phyloP scores from a whole-genome alignment of 2,113 vertebrate species.

The Daboia siamensis region DNA sequence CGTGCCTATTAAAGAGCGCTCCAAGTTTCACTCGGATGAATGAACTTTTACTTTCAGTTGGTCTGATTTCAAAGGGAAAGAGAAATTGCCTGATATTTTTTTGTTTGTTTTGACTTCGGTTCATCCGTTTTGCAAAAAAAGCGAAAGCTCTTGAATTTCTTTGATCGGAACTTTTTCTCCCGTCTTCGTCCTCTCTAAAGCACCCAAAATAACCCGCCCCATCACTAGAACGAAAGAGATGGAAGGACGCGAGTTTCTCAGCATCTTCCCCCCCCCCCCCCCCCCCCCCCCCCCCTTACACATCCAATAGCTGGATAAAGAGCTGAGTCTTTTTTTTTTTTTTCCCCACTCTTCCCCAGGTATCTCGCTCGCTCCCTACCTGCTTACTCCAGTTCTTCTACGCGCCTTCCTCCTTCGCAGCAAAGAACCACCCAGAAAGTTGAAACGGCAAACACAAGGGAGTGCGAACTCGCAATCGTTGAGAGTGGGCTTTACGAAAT shows the following conservation, averaged over 20 bases:
- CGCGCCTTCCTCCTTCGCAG: background rate
- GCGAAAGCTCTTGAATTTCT: background rate
- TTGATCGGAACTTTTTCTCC: background rate
- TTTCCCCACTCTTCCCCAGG: background rate
- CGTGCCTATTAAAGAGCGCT: background rate
- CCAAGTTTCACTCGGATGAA: background rate
- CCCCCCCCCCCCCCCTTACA: background rate
- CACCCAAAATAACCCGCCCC: background rate
- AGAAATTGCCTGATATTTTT: background rate
- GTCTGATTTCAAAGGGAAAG: background rate
- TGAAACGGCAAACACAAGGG: background rate
- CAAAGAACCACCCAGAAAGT: background rate
- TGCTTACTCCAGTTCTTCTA: background rate
- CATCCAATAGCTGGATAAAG: background rate
- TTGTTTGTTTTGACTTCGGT: background rate
- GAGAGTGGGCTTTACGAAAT: background rate
- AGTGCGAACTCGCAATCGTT: background rate
- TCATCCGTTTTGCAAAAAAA: no score
- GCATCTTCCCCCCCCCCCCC: background rate
- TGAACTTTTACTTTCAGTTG: conserved; percentile 28
- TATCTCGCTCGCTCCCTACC: background rate
- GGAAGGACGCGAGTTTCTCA: background rate
- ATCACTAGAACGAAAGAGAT: background rate
- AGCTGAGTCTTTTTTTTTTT: no score
- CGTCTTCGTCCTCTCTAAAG: background rate